Evolutionary conservation across 2,797 vertebrate species (phyloP), one percentile per base, ranked within the genome.

Genomic region (Chelmon rostratus): DNA sequence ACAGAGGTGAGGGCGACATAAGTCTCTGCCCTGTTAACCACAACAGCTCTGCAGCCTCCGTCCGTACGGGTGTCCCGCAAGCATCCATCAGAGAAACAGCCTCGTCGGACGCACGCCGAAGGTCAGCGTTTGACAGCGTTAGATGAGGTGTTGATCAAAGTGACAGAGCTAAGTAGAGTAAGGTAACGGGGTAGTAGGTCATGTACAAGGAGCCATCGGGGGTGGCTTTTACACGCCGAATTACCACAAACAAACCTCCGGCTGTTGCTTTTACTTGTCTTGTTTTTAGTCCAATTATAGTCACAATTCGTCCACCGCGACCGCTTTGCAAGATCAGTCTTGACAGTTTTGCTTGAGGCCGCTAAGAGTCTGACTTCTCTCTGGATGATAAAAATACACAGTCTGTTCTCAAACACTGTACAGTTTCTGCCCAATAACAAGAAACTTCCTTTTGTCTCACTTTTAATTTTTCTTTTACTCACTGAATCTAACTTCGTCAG

Each of bases 141-240:
- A 62, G 79, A 77, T 28, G 82, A 73, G 84, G 46, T 57, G 62
- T 77, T 76, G 73, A 83, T 81, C 77, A 77, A 49, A 79, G 84
- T 77, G 79, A 78, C 79, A 47, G 68, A 68, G 73, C 25, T 42
- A 76, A 88, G 76, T 69, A 57, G 71, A 73, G 75, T 79, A 35
- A 70, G 67, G 37, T 75, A 82, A 68, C 19, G 42, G 78, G 76
- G 69, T 78, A 68, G 37, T 57, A 19, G 81, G 78, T 79, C 75
- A 67, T n/a, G 23, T 2, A 1, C 42, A 28, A 23, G 38, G 19
- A 62, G 82, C 46, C 31, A 19, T 72, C n/a, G 59, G 44, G 65
- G 42, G 37, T 16, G 31, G 3, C 38, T 70, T 64, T 53, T 11
- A 53, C 21, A 42, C n/a, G 8, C 23, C 2, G 3, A 12, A n/a